Conservation (phyloP, 2,113 vertebrate genomes). For the Centropristis striata region DNA sequence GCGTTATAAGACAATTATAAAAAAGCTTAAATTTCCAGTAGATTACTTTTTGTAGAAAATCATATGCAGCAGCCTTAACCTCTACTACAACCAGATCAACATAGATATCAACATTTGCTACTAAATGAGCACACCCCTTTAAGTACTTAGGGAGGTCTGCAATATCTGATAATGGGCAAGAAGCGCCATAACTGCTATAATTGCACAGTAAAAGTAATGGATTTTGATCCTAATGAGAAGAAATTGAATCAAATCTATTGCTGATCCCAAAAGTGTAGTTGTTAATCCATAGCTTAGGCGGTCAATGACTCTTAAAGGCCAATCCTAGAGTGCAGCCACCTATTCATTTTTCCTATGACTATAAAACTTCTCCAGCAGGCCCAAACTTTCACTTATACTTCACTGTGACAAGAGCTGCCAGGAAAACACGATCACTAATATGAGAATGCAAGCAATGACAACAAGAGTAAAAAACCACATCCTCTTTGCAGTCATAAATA, state of each 20-base stretch:
- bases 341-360: slow-evolving; percentile 74
- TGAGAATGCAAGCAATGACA: slow-evolving; percentile 73
- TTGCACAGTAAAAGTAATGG: slow-evolving; percentile 43
- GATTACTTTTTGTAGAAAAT: too few species aligned
- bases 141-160: slow-evolving; percentile 20
- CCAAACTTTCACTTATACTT: slow-evolving; percentile 66
- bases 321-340: slow-evolving; percentile 49
- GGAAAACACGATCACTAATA: slow-evolving; percentile 78
- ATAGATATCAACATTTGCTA: slow-evolving; percentile 8
- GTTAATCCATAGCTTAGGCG: slow-evolving; percentile 58
- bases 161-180: slow-evolving; percentile 53
- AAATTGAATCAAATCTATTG: slow-evolving; percentile 63
- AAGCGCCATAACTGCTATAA: slow-evolving; percentile 49
- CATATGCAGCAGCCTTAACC: not conserved
- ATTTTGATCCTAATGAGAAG: slow-evolving; percentile 63
- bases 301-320: slow-evolving; percentile 52
- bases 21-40: too few species aligned
- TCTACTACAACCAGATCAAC: not conserved
- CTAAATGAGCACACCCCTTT: not conserved
- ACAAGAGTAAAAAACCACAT: slow-evolving; percentile 81
- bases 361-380: slow-evolving; percentile 66
- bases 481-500: slow-evolving; percentile 85
- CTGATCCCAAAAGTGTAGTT: slow-evolving; percentile 60
- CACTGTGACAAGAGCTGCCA: slow-evolving; percentile 68
- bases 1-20: too few species aligned